Base-by-base conservation (phyloP, 2,888 invertebrate genomes). In the Drosophila dives region DNA sequence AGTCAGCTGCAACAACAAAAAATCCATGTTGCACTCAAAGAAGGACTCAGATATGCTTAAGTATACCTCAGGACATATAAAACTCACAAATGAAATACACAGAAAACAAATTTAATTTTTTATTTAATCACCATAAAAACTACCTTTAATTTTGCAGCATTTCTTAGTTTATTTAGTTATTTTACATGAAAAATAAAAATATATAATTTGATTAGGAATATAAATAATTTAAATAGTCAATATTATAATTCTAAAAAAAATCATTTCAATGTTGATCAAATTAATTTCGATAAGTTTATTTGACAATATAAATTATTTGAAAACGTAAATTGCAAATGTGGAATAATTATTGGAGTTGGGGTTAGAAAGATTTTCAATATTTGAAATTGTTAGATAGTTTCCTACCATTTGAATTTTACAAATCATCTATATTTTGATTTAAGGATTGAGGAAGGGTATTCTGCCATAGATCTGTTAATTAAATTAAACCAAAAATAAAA, bases 11-110 rank as follows among this genome's bases (percentile, higher is more conserved):
- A 62, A 60, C 26, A 32, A 32, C 34, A 36, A 49, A 34, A 49
- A 29, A n/a, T 60, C n/a, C 62, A 59, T 51, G 51, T 55, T 58
- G 58, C 56, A 53, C 26, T 38, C 54, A 50, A 49, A 26, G 10
- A 45, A 61, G 48, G 48, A 42, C 42, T 50, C 29, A 29, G 33
- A 29, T 60, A 29, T 55, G n/a, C n/a, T 17, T 54, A 36, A 23
- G 17, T 54, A 54, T 36, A 33, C 20, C 45, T 45, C 8, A 8
- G 23, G 45, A 45, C 15, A 15, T 15, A 45, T 45, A 23, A 45
- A 45, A 23, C 45, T 45, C 23, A 8, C 45, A 23, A 45, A 40
- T n/a, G 40, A 40, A 40, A n/a, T 40, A 40, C 40, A 5, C 40
- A 23, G 45, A 45, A 15, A 45, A 8, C 23, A 45, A 15, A 23